phyloP scores from a whole-genome alignment of 2,888 invertebrate species.

The Nebria salina region DNA sequence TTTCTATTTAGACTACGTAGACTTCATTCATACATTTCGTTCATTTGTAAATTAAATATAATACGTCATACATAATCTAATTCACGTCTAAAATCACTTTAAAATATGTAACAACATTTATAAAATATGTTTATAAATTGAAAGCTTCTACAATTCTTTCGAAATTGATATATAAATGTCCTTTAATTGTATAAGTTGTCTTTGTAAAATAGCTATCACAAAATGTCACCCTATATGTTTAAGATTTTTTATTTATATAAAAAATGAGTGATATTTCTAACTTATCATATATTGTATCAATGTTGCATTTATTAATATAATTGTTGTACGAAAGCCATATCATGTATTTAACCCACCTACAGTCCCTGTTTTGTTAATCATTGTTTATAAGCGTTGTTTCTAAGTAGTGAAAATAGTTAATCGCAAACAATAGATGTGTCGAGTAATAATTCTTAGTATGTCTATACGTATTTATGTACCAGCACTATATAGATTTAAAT shows the following conservation, averaged over 20 bases:
- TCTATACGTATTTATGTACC: slow-evolving; percentile 10
- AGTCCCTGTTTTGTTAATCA: slow-evolving; percentile 32
- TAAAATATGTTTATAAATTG: too few species aligned
- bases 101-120: too few species aligned
- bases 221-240: background rate
- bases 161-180: background rate
- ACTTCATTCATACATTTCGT: too few species aligned
- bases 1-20: too few species aligned
- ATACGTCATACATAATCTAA: too few species aligned
- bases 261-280: slow-evolving; percentile 30
- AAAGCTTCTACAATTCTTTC: too few species aligned
- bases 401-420: background rate
- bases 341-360: slow-evolving; percentile 40
- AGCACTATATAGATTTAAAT: slow-evolving; percentile 3
- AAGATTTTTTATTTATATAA: slow-evolving; percentile 1
- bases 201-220: slow-evolving; percentile 5
- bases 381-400: slow-evolving; percentile 24
- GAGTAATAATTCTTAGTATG: background rate
- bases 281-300: slow-evolving; percentile 15
- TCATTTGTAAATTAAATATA: too few species aligned
- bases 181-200: background rate
- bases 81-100: slow-evolving; percentile 3
- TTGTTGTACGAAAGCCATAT: slow-evolving; percentile 20
- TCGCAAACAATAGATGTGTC: background rate
- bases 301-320: slow-evolving; percentile 35